Base-by-base conservation (phyloP, 1,140 invertebrate species). In the honey bee (Apis mellifera) region DNA sequence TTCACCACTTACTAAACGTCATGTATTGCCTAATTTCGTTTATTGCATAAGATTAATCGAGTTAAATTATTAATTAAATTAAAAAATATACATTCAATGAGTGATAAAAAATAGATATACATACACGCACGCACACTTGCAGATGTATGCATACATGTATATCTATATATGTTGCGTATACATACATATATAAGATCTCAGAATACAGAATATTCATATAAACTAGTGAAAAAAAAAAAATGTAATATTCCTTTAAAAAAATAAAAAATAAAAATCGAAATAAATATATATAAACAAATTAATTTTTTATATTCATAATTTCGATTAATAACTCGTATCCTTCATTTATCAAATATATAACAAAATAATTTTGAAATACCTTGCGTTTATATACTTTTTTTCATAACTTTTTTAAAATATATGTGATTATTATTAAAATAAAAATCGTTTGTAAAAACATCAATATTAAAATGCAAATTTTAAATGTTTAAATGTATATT, bases 1-100 rank as follows among this genome's bases (percentile, higher is more conserved):
- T 74, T n/a, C 78, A 73, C 59, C 78, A 52, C 26, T 80, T 80
- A 80, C 60, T n/a, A 4, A 65, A 73, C 78, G 9, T 73, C 59
- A 65, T 80, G 60, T 26, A 80, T n/a, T 62, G 26, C 8, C 52
- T 77, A 13, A 19, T 55, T 23, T 42, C 19, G 9, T 74, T 74
- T 32, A 59, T 23, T 50, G 52, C 74, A 26, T 17, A 62, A 62
- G 50, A 9, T 26, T 60, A 70, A 42, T 42, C 32, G 32, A n/a
- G 9, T 5, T 78, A 62, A 62, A 15, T 50, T 17, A 42, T 42
- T 42, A 17, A 19, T 52, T 78, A 32, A 60, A 8, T 60, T 7
- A 69, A 60, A 59, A 9, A 52, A 7, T 32, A 78, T 15, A 26
- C 60, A 50, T 12, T 68, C 26, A 68, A 21, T 55, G 57, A 48